Percentiles rank a stretch among this genome's conserved stretches.
Conservation (phyloP, 2,888 invertebrate genomes). For the Conistra vaccinii region DNA sequence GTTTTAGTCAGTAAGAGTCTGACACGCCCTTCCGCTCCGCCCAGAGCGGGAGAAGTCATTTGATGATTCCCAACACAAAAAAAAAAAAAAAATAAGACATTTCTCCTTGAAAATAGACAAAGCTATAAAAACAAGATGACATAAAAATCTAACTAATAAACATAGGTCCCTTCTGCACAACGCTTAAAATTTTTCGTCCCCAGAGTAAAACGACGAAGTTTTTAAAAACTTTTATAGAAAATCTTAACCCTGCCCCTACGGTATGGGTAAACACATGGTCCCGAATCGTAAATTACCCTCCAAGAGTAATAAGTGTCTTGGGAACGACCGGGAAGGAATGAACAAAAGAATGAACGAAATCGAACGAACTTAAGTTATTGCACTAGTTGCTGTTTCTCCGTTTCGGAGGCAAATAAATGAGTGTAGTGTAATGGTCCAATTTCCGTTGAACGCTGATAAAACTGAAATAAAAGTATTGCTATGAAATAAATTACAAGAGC, state of each 20-base stretch:
- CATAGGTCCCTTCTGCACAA: not conserved
- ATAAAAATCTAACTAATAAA: not conserved
- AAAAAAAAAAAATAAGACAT: too few relatives aligned
- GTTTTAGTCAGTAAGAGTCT: too few relatives aligned
- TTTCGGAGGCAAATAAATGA: constrained; percentile 20
- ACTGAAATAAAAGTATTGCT: not conserved
- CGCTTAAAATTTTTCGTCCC: constrained; percentile 2
- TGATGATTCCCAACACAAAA: too few relatives aligned
- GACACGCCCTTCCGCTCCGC: too few relatives aligned
- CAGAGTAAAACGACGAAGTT: constrained; percentile 2
- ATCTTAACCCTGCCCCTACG: constrained; percentile 16
- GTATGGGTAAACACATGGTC: constrained; percentile 47
- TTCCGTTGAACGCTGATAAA: constrained; percentile 6
- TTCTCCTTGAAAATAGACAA: not conserved
- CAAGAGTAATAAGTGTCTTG: constrained; percentile 41
- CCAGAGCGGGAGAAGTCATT: too few relatives aligned
- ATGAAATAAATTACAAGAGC: not conserved
- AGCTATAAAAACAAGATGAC: not conserved
- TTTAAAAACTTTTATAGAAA: constrained; percentile 8
- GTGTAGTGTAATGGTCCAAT: constrained; percentile 16
- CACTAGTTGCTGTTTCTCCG: constrained; percentile 31
- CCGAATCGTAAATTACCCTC: constrained; percentile 48
- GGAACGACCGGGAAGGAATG: constrained; percentile 24
- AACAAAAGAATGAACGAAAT: constrained; percentile 45
- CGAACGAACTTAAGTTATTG: constrained; percentile 53